These are phyloP conservation scores for Sanderia malayensis DNA, from an alignment of 30 jellyfish, hydroid and myxozoan species.

Conservation along the genomic window DNA sequence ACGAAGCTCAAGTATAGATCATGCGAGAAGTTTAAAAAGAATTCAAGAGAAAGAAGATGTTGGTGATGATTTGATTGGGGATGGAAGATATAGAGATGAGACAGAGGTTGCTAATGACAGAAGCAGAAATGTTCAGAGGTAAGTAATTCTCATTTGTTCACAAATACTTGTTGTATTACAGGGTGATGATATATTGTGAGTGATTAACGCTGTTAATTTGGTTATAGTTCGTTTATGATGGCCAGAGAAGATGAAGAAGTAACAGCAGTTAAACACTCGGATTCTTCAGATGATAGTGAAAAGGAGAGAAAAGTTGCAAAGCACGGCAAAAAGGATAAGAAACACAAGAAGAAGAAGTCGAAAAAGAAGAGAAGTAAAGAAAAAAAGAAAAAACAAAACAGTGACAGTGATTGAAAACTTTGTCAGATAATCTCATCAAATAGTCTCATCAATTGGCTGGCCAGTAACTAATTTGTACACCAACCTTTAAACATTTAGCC, in stretches of 20 bases:
- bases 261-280: background rate
- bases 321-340: constrained; percentile 11
- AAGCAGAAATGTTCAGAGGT: no score
- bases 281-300: background rate
- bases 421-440: no score
- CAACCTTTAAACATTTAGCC: no score
- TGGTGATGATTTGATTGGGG: background rate
- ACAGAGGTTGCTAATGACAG: no score
- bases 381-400: background rate
- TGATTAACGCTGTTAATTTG: no score
- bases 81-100: background rate
- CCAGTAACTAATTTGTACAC: no score
- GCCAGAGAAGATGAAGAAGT: constrained; percentile 4
- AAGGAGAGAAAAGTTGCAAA: background rate
- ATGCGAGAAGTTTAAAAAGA: background rate
- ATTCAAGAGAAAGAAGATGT: background rate
- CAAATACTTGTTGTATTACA: no score
- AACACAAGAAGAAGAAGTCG: constrained; percentile 51
- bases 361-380: constrained; percentile 29
- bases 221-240: background rate
- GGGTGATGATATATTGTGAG: no score
- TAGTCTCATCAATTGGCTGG: no score
- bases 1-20: background rate
- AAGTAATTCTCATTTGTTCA: no score
- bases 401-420: background rate